These are phyloP conservation scores for Phyllopteryx taeniolatus DNA, from an alignment of 2,113 vertebrate genomes.

Conservation along the genomic window DNA sequence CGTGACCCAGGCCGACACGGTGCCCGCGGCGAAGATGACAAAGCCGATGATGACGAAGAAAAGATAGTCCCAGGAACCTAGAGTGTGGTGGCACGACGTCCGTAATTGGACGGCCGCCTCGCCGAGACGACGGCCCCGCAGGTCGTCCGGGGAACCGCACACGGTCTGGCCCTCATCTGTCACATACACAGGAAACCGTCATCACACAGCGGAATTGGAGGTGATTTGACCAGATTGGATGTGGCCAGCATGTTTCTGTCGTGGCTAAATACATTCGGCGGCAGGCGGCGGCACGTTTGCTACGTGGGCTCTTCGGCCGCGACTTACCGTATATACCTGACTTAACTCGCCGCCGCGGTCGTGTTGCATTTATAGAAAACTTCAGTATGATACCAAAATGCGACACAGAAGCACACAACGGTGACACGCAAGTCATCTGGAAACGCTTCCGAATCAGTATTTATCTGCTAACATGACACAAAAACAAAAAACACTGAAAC, in stretches of 20 bases:
- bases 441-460: too few species aligned
- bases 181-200: conserved; percentile 6
- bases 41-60: conserved; percentile 85
- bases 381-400: too few species aligned
- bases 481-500: too few species aligned
- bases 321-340: too few species aligned
- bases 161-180: conserved; percentile 74
- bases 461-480: too few species aligned
- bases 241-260: background rate
- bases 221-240: background rate
- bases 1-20: conserved; percentile 80
- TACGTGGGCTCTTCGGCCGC: too few species aligned
- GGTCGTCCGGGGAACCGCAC: conserved; percentile 63
- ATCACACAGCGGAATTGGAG: background rate
- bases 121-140: conserved; percentile 45
- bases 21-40: conserved; percentile 86
- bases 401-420: too few species aligned
- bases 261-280: too few species aligned
- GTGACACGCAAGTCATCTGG: too few species aligned
- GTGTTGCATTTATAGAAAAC: too few species aligned
- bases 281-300: too few species aligned
- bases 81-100: conserved; percentile 79
- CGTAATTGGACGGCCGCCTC: conserved; percentile 69
- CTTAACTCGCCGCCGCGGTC: too few species aligned
- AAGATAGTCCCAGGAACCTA: conserved; percentile 81